phyloP scores from a whole-genome alignment of 2,113 vertebrate species.

The Atlantisia rogersi region DNA sequence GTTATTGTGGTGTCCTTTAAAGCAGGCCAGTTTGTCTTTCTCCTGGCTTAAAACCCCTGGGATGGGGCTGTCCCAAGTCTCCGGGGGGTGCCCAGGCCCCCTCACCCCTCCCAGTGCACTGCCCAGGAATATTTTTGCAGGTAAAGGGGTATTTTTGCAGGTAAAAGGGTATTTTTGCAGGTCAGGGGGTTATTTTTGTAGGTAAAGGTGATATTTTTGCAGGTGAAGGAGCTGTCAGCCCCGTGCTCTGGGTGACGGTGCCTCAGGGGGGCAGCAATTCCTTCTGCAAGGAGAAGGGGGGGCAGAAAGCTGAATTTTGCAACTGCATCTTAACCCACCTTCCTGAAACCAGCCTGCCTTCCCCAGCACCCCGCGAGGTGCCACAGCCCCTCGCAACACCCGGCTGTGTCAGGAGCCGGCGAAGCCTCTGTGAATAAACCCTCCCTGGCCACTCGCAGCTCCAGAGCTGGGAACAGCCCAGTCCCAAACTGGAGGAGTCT shows the following conservation, averaged over 20 bases:
- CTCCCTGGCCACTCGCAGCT: neutral
- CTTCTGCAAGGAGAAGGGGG: neutral
- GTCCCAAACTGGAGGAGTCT: too few relatives aligned
- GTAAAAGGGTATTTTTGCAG: neutral
- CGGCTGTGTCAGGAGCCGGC: accelerated
- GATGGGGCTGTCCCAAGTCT: too few relatives aligned
- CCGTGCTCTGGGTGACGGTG: neutral
- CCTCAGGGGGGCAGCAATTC: neutral
- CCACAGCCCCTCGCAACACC: neutral
- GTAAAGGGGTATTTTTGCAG: neutral
- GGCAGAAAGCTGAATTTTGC: neutral
- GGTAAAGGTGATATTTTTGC: neutral
- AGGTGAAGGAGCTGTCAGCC: neutral
- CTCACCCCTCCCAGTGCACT: neutral
- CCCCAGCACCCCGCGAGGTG: neutral
- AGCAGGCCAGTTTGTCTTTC: neutral
- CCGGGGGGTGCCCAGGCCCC: too few relatives aligned
- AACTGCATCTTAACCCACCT: neutral
- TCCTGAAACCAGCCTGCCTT: neutral
- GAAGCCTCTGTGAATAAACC: neutral
- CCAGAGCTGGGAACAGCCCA: too few relatives aligned
- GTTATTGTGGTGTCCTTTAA: neutral
- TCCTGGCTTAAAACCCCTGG: neutral
- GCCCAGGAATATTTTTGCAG: neutral
- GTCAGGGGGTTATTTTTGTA: neutral